These are phyloP conservation scores for Tiliqua scincoides DNA, from an alignment of 2,113 vertebrate species.

Conservation along the genomic window DNA sequence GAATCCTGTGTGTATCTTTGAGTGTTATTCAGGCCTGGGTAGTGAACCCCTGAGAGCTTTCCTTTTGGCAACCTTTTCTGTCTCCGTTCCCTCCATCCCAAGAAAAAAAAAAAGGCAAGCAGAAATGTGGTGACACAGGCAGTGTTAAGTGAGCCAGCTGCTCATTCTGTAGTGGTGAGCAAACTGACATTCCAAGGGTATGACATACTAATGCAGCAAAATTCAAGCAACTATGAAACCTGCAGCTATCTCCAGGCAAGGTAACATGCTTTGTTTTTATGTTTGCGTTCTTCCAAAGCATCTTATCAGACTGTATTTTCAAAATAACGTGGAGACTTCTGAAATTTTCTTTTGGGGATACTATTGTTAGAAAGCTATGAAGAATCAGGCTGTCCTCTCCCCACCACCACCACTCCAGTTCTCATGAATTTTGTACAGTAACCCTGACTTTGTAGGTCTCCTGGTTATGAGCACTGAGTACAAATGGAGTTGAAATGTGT, in stretches of 20 bases:
- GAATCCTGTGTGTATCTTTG: not conserved
- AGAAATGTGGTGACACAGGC: not conserved
- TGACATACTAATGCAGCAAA: not conserved
- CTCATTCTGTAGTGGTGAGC: not conserved
- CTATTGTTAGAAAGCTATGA: not conserved
- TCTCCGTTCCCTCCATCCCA: not conserved
- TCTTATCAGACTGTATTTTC: not conserved
- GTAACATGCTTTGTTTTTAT: not conserved
- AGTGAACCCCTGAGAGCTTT: not conserved
- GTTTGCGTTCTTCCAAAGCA: not conserved
- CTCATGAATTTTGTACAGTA: not conserved
- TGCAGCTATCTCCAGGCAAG: not conserved
- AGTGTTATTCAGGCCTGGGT: not conserved
- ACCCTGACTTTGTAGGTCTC: not conserved
- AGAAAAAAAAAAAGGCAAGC: not conserved
- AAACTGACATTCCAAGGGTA: not conserved
- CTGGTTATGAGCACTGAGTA: not conserved
- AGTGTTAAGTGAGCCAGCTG: not conserved
- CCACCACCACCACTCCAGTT: not conserved
- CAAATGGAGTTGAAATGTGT: not conserved
- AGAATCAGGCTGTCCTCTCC: not conserved
- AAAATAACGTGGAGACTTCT: not conserved
- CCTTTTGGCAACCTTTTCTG: not conserved
- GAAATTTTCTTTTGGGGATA: not conserved
- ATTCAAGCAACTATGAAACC: not conserved